Evolutionary conservation across 2,113 vertebrate genomes (phyloP), one percentile per base, ranked within the genome.

Genomic region (Esox niger): DNA sequence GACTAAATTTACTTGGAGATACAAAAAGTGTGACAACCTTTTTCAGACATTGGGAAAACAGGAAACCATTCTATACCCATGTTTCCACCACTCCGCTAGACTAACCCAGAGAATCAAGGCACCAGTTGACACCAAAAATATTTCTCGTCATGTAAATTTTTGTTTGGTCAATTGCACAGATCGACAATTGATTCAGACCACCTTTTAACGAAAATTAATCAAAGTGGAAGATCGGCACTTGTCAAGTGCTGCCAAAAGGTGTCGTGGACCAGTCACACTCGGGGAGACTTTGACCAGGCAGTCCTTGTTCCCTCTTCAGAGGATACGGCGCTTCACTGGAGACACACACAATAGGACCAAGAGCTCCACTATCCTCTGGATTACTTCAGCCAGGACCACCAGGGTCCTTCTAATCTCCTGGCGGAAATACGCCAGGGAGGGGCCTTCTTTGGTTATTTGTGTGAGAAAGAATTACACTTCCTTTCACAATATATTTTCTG

Each of bases 311-410:
- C 57, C 7, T 25, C 30, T 31, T 64, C 56, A 54, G 56, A 33
- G 26, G 54, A 49, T n/a, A 62, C 68, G 30, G 32, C 43, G 43
- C 52, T 66, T 38, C 70, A 64, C 59, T 74, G 55, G 64, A 76
- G 74, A 61, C 32, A 49, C 8, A 32, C 61, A 72, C 69, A 77
- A 81, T 69, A 63, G 63, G 7, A 21, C 8, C 25, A 47, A 76
- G 68, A 70, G 54, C 17, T 15, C 54, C n/a, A 62, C 68, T 74
- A 49, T 77, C 63, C 68, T 70, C 66, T 52, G 52, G n/a, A n/a
- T n/a, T n/a, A n/a, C n/a, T n/a, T n/a, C n/a, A n/a, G n/a, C n/a
- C n/a, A n/a, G n/a, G 79, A 74, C 69, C 71, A 74, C 75, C 79
- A 66, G 75, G 65, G 75, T 66, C 68, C 59, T 8, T 33, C 65